Base-by-base conservation (phyloP, 1,140 invertebrate genomes). In the Drosophila virilis region DNA sequence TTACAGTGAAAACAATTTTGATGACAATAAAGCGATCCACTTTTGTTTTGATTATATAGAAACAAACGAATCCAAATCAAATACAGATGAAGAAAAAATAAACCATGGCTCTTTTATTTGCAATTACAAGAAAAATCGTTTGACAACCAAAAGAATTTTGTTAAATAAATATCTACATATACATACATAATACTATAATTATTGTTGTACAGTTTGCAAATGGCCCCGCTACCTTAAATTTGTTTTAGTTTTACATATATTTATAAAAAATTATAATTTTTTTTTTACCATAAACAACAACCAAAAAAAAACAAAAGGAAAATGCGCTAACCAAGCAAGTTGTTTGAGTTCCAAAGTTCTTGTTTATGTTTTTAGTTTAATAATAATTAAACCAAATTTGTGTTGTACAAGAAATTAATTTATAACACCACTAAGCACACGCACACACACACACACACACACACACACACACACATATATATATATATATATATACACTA, bases 221-320 rank as follows among this genome's bases (percentile, higher is more conserved):
- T 90, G 88, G 89, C 90, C 89, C 89, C 89, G 90, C 89, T 91
- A 91, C 78, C 89, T 83, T 86, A 80, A 91, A 91, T 91, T 91
- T 91, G 89, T 91, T 91, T 91, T 86, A 86, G 78, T 79, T 90
- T 86, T 77, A 61, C 9, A 50, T 74, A 57, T 48, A 50, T 35
- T 70, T 54, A 22, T 65, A 71, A 48, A 52, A 59, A 67, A 54
- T 48, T 64, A 67, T 50, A 48, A 59, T 67, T 67, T 22, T 17
- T 22, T 17, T 33, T 43, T 51, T 13, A 60, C 43, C 60, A 67
- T 46, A 38, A 61, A 69, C 48, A 70, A 51, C 58, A 22, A 68
- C 48, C 17, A 70, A 32, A 58, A 59, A 46, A 17, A 17, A 17
- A n/a, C n/a, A n/a, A 17, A 17, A 45, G n/a, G 38, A 66, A 65